Evolutionary conservation across 1,140 invertebrate species (phyloP), one percentile per base, ranked within the genome.

Genomic region (Calliopsis andreniformis): DNA sequence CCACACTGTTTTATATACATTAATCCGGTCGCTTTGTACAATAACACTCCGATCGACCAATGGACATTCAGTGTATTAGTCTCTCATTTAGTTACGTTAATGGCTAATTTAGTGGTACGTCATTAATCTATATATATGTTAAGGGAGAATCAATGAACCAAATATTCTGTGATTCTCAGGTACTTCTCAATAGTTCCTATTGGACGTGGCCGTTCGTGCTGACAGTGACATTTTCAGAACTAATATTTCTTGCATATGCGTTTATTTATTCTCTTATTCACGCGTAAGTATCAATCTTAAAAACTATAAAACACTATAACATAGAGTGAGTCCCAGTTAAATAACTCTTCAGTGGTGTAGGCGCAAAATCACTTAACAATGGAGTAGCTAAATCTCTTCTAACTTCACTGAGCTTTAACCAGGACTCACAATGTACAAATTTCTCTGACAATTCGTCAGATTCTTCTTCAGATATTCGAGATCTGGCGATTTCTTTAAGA

Each of bases 111-210:
- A 8, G 93, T 94, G 90, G 93, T 94, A 88, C 55, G 47, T 62
- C 55, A 55, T 10, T 30, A 64, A 82, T 39, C 55, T 90, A 32
- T 12, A 55, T 66, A 58, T 3, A 5, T 14, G 30, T 32, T 18
- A 18, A 39, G 4, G 35, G 10, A 10, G 35, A 39, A 39, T 5
- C 35, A 10, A 10, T 39, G 3, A 3, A 30, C 25, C 25, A 51
- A 30, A 75, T 56, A 62, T 78, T 63, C n/a, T 45, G 1, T 76
- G 58, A 42, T 42, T 92, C 89, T 76, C 84, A 96, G 93, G 86
- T 96, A 76, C 93, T 94, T 84, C 85, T 96, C 25, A 92, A 94
- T 73, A 94, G 95, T 35, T 93, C 93, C 61, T 95, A 95, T 87
- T 94, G 95, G 83, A 95, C 94, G 1, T 78, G 92, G 61, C 89